Evolutionary conservation across 2,797 vertebrate genomes (phyloP).

Genomic region (Lagorchestes hirsutus): DNA sequence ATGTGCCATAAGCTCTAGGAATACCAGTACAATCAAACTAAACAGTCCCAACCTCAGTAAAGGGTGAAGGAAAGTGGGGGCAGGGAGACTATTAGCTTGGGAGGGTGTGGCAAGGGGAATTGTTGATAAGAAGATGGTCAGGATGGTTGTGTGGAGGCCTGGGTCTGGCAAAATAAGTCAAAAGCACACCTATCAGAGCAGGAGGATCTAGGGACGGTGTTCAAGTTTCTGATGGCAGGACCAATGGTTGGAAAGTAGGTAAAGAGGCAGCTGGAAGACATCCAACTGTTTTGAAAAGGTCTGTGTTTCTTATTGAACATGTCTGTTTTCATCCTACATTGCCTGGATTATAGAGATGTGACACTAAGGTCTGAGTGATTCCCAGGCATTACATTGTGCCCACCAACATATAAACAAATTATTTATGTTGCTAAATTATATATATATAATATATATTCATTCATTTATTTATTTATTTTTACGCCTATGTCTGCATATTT

Average conservation of each 20-base stretch:
- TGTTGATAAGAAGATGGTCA: background rate
- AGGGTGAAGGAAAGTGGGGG: background rate
- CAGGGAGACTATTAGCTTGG: background rate
- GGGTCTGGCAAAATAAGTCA: background rate
- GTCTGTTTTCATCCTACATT: background rate
- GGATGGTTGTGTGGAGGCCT: background rate
- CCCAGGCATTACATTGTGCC: background rate
- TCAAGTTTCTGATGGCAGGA: background rate
- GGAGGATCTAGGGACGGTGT: background rate
- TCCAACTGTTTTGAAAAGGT: background rate
- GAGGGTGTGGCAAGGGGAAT: rapidly evolving
- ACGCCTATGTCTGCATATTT: background rate
- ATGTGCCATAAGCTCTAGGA: conserved; percentile 8
- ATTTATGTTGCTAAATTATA: background rate
- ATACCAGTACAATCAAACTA: background rate
- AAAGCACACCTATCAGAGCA: background rate
- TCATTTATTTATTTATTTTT: background rate
- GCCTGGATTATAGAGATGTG: background rate
- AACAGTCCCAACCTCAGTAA: background rate
- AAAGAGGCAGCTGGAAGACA: background rate
- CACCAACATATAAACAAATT: background rate
- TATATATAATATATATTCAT: background rate
- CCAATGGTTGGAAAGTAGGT: background rate
- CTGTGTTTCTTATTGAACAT: background rate
- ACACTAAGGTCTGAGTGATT: background rate